Conservation (phyloP, 2,797 vertebrate genomes). For the Luscinia megarhynchos region DNA sequence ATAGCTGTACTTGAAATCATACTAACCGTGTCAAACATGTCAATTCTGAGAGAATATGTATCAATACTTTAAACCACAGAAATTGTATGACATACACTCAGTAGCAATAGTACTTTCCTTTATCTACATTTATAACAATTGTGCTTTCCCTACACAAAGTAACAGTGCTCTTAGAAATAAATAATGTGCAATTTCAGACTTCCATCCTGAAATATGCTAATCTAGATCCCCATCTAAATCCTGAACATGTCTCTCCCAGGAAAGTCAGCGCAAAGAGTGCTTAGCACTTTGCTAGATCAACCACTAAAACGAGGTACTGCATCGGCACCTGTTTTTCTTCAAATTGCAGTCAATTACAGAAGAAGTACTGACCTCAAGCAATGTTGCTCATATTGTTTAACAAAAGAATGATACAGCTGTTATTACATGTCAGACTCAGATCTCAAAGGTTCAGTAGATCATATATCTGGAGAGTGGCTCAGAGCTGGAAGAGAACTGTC, state of each 20-base stretch:
- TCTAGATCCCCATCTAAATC: constrained; percentile 42
- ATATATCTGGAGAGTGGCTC: not conserved
- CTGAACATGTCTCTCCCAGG: not conserved
- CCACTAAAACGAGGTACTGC: not conserved
- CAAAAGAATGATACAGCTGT: constrained; percentile 48
- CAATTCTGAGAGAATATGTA: constrained; percentile 58
- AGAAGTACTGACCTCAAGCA: constrained; percentile 12
- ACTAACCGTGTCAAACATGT: constrained; percentile 71
- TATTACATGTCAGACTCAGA: not conserved
- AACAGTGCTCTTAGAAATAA: constrained; percentile 67
- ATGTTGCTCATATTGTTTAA: not conserved
- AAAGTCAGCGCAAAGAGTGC: constrained; percentile 7
- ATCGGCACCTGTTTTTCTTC: not conserved
- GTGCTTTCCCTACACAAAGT: constrained; percentile 76
- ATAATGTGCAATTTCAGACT: constrained; percentile 64
- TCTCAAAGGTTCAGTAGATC: constrained; percentile 38
- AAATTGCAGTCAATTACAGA: constrained; percentile 40
- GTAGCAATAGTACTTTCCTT: constrained; percentile 67
- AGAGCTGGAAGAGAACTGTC: constrained; percentile 33
- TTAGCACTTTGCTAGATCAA: constrained; percentile 26
- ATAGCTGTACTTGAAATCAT: constrained; percentile 73
- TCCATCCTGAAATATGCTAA: constrained; percentile 19
- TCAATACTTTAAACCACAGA: constrained; percentile 64
- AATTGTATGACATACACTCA: constrained; percentile 65
- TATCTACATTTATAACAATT: constrained; percentile 75